phyloP scores from a whole-genome alignment of 1,140 invertebrate species.

The Maconellicoccus hirsutus region DNA sequence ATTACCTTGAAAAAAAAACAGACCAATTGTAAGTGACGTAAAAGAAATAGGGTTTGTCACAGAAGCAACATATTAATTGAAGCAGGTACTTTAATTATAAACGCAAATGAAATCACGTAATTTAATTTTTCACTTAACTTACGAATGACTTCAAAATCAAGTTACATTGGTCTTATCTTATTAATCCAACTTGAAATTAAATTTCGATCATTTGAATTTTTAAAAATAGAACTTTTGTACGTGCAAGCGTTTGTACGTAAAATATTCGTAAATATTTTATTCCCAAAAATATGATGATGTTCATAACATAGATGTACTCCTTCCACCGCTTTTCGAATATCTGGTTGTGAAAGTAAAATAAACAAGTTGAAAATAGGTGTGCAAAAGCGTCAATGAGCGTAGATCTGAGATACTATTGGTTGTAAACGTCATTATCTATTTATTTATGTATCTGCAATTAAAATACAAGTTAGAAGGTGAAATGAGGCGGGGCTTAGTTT shows the following conservation, averaged over 20 bases:
- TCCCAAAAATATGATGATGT: too few relatives aligned
- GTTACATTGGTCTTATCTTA: too few relatives aligned
- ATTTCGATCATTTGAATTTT: too few relatives aligned
- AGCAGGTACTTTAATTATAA: neutral
- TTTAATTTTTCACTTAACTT: neutral
- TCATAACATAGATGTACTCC: neutral
- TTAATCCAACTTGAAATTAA: too few relatives aligned
- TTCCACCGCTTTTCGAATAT: neutral
- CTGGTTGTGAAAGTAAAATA: constrained; percentile 5
- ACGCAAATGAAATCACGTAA: neutral
- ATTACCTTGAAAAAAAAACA: neutral
- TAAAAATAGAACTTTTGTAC: too few relatives aligned
- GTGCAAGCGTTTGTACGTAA: too few relatives aligned
- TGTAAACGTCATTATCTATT: neutral
- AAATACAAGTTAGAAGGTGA: constrained; percentile 2
- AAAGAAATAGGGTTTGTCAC: neutral
- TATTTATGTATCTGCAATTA: constrained; percentile 10
- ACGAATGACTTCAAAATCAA: neutral
- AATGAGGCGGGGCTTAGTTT: constrained; percentile 1
- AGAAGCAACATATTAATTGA: neutral
- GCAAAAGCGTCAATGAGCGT: neutral
- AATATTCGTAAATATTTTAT: too few relatives aligned
- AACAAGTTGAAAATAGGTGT: neutral
- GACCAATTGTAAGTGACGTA: neutral
- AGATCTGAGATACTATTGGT: neutral